A percentile compares a stretch with the other conserved stretches of the same genome.
These are phyloP conservation scores for Isotomurus palustris DNA, from an alignment of 2,888 invertebrate genomes.

Conservation along the genomic window DNA sequence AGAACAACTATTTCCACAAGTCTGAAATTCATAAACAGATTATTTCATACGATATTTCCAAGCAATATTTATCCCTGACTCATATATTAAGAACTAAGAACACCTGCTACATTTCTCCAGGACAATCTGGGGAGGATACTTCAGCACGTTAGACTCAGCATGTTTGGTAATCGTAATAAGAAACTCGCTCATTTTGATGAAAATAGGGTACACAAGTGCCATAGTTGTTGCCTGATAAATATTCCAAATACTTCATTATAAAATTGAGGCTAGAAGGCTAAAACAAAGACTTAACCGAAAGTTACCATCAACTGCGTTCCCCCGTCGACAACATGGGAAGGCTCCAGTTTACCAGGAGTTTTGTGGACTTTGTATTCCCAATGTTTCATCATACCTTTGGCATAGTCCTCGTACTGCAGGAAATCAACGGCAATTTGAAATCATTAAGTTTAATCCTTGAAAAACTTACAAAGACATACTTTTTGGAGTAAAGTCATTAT, in stretches of 20 bases:
- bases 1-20: constrained; percentile 1
- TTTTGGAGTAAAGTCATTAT: neutral
- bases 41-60: neutral
- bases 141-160: neutral
- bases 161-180: constrained; percentile 8
- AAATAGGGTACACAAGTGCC: constrained; percentile 28
- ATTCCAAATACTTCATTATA: too few species aligned
- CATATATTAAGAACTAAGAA: neutral
- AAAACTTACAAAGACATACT: neutral
- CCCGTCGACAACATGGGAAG: constrained; percentile 15
- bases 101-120: constrained; percentile 15
- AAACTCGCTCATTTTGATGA: constrained; percentile 26
- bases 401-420: constrained; percentile 20
- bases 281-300: neutral
- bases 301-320: constrained; percentile 21
- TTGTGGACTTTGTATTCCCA: constrained; percentile 11
- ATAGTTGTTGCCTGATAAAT: constrained; percentile 11
- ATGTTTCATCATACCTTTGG: constrained; percentile 7
- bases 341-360: constrained; percentile 1
- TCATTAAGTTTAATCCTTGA: neutral
- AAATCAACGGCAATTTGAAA: neutral
- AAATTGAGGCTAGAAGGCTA: too few species aligned
- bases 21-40: constrained; percentile 6
- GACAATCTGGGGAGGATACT: constrained; percentile 3
- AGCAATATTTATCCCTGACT: neutral